These are phyloP conservation scores for Eutrigla gurnardus DNA, from an alignment of 2,797 vertebrate species.

Conservation along the genomic window DNA sequence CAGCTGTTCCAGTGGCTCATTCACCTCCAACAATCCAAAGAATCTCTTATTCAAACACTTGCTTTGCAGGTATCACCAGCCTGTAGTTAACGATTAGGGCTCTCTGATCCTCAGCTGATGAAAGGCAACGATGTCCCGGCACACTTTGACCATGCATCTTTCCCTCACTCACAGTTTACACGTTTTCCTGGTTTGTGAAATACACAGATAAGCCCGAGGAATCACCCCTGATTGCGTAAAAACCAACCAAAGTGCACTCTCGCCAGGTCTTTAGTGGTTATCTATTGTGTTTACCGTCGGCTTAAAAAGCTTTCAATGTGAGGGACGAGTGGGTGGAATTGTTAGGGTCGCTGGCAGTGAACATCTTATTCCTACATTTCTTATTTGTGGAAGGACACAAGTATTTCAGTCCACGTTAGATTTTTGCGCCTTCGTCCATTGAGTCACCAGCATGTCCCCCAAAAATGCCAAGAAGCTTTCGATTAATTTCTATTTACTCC, in stretches of 20 bases:
- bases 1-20: slow-evolving; percentile 7
- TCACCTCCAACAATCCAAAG: neutral
- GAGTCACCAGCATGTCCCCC: slow-evolving; percentile 2
- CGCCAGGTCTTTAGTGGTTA: slow-evolving; percentile 16
- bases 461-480: slow-evolving; percentile 49
- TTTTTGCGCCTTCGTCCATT: neutral
- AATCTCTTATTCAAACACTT: slow-evolving; percentile 42
- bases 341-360: slow-evolving; percentile 19
- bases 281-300: slow-evolving; percentile 32
- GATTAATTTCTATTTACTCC: slow-evolving; percentile 56
- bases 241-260: slow-evolving; percentile 30
- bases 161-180: slow-evolving; percentile 31
- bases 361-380: neutral
- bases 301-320: slow-evolving; percentile 6
- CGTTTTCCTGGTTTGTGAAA: slow-evolving; percentile 51
- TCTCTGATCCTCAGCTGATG: slow-evolving; percentile 73
- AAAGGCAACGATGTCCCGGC: slow-evolving; percentile 44
- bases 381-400: neutral
- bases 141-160: slow-evolving; percentile 48
- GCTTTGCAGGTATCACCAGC: slow-evolving; percentile 41
- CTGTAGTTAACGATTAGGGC: slow-evolving; percentile 68
- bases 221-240: slow-evolving; percentile 41
- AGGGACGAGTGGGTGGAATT: slow-evolving; percentile 16
- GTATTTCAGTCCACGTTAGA: neutral
- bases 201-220: slow-evolving; percentile 57